Conservation (phyloP, 1,140 invertebrate genomes). For the Drosophila parvula region DNA sequence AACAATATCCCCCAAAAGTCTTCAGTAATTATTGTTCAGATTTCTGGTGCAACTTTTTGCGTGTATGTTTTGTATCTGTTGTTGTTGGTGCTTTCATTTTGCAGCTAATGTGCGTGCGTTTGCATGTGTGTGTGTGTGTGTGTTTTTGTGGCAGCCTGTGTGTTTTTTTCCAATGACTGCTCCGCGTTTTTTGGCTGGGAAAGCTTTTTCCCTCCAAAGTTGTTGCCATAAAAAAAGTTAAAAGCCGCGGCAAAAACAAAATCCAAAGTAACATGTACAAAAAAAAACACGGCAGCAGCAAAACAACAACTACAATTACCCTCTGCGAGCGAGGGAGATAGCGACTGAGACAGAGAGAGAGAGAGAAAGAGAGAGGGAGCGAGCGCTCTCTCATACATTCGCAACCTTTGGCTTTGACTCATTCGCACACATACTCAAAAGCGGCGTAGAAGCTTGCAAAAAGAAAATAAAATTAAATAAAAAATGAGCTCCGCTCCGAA, state of each 20-base stretch:
- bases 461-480: constrained; percentile 45
- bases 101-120: constrained; percentile 57
- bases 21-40: constrained; percentile 33
- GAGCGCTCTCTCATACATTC: constrained; percentile 39
- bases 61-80: constrained; percentile 43
- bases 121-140: constrained; percentile 27
- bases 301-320: constrained; percentile 44
- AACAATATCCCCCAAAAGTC: constrained; percentile 1
- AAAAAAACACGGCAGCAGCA: constrained; percentile 10
- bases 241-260: constrained; percentile 68
- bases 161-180: constrained; percentile 68
- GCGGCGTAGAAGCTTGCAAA: constrained; percentile 56
- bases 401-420: constrained; percentile 65
- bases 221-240: constrained; percentile 60
- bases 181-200: constrained; percentile 56
- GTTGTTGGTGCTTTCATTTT: constrained; percentile 71
- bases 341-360: constrained; percentile 26
- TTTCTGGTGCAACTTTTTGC: constrained; percentile 39
- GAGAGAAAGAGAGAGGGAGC: constrained; percentile 24
- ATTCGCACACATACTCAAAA: constrained; percentile 23
- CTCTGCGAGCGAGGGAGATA: constrained; percentile 43
- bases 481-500: constrained; percentile 35
- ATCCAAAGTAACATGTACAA: constrained; percentile 25
- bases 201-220: constrained; percentile 70
- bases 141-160: constrained; percentile 41